Evolutionary conservation across 2,888 invertebrate species (phyloP), one percentile per base, ranked within the genome.

Genomic region (Eretmocerus hayati): DNA sequence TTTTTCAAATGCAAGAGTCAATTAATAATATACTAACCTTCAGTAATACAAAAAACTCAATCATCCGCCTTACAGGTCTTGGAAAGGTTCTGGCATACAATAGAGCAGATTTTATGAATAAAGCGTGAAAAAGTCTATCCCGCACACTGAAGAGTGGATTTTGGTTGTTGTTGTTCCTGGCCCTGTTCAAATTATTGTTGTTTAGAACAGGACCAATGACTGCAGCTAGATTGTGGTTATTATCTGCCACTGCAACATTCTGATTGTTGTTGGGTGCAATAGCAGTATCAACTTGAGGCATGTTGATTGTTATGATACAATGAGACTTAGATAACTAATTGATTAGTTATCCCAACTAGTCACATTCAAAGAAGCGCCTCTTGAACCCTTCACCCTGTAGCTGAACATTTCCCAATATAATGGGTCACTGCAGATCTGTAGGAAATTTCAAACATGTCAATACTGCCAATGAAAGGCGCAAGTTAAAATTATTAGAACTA

Each of bases 71-170:
- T 35, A 88, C 79, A 53, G 86, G 84, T 69, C 84, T 81, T 22
- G 91, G 93, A 74, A 97, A 88, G 46, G 88, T 84, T 62, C 90
- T 80, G 35, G 93, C 93, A 74, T 99, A 99, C 18, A 88, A 84
- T 62, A 96, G 74, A 3, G 97, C 90, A 59, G 89, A 85, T 69
- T 92, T 86, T 68, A 93, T 87, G 73, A 99, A 95, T 59, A 99
- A 77, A 13, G 94, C 93, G 74, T 95, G 91, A 71, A 96, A 96
- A 46, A 96, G 75, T 58, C 94, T 80, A 70, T 95, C 94, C 61
- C 95, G 77, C 50, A 94, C 88, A 73, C 85, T 87, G 63, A 89
- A 83, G 55, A 90, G 71, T 32, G 88, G 86, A 66, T 87, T 88
- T 71, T 84, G 81, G 68, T 73, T 74, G 56, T 72, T 73, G 56